These are phyloP conservation scores for Aromia moschata DNA, from an alignment of 2,888 invertebrate species.

Conservation along the genomic window DNA sequence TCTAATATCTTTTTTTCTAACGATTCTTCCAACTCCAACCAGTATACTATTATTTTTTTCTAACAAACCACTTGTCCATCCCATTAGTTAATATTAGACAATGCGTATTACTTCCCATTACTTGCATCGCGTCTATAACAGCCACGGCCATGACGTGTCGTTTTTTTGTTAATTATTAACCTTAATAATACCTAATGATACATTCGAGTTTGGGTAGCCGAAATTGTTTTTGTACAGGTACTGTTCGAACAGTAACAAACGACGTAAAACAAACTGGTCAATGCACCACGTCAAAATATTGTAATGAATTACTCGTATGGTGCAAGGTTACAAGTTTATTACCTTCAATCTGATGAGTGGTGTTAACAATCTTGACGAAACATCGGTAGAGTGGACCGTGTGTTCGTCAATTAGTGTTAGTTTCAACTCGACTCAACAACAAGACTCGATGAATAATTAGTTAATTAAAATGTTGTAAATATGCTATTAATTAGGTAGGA, in stretches of 20 bases:
- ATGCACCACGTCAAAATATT: constrained; percentile 7
- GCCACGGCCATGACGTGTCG: constrained; percentile 9
- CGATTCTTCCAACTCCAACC: not conserved
- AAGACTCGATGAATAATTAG: constrained; percentile 3
- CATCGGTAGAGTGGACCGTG: constrained; percentile 1
- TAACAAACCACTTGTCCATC: constrained; percentile 2
- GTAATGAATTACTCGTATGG: constrained; percentile 6
- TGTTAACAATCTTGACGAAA: constrained; percentile 9
- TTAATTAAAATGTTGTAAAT: constrained; percentile 15
- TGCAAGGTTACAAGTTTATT: constrained; percentile 10
- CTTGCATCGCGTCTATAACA: not conserved
- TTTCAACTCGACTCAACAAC: too few species aligned
- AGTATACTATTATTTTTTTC: not conserved
- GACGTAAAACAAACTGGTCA: constrained; percentile 7
- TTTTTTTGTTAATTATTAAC: constrained; percentile 16
- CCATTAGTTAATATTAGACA: constrained; percentile 7
- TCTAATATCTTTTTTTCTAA: not conserved
- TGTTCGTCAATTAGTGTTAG: constrained; percentile 10
- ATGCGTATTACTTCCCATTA: constrained; percentile 4
- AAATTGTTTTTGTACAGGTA: constrained; percentile 12
- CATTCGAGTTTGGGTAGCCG: constrained; percentile 11
- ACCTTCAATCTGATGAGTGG: not conserved
- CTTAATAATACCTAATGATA: constrained; percentile 13
- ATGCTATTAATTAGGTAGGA: constrained; percentile 6
- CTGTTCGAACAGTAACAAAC: constrained; percentile 6